A percentile compares a stretch with the other conserved stretches of the same genome.
phyloP scores from a whole-genome alignment of 2,113 vertebrate genomes.

The Myrmophylax atrothorax region DNA sequence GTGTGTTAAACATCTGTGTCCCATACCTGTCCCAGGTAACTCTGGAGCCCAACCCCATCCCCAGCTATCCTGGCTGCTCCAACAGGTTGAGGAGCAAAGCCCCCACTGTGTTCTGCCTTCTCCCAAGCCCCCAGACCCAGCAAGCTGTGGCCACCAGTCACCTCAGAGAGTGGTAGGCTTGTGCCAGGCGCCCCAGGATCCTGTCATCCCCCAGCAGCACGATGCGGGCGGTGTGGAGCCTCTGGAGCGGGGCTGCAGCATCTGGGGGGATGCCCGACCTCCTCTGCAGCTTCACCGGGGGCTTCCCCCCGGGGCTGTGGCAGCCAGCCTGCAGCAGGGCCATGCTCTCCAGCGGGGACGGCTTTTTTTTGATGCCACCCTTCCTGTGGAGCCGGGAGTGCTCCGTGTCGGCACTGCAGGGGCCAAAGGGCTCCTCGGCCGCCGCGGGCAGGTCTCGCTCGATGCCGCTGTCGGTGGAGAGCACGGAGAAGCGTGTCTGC shows the following conservation, averaged over 20 bases:
- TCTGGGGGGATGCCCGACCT: background rate
- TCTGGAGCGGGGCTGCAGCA: constrained; percentile 72
- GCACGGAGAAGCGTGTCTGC: constrained; percentile 81
- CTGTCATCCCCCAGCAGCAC: constrained; percentile 88
- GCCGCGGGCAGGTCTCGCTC: constrained; percentile 81
- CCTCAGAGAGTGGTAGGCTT: constrained; percentile 86
- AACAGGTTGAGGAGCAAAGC: background rate
- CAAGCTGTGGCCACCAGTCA: background rate
- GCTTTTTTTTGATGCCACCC: constrained; percentile 84
- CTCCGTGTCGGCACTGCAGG: constrained; percentile 35
- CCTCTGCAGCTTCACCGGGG: constrained; percentile 63
- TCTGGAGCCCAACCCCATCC: background rate
- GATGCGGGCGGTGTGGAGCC: constrained; percentile 84
- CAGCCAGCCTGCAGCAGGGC: constrained; percentile 77
- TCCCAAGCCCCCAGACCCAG: too few species aligned
- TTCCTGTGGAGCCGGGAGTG: constrained; percentile 77
- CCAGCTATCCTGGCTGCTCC: background rate
- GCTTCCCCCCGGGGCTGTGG: constrained; percentile 22
- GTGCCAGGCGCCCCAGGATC: constrained; percentile 86
- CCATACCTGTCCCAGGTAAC: background rate
- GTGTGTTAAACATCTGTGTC: background rate
- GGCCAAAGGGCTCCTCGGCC: background rate
- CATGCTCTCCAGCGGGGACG: constrained; percentile 70
- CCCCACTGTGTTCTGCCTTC: too few species aligned
- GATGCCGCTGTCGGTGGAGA: constrained; percentile 93